phyloP scores from a whole-genome alignment of 2,797 vertebrate genomes.

The Ataeniobius toweri region DNA sequence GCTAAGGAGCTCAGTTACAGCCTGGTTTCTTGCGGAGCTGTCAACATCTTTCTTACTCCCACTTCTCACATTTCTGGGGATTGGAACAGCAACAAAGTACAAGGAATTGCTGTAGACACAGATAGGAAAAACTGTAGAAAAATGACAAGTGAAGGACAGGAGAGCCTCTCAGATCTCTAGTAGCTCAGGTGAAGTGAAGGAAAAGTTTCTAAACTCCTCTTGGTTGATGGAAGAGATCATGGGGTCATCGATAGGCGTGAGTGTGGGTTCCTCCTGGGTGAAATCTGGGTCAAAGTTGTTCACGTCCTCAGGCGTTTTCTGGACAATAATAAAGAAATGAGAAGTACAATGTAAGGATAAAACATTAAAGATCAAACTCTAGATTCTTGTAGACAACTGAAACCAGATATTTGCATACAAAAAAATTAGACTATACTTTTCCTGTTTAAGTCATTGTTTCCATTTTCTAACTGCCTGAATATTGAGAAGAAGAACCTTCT shows the following conservation, averaged over 20 bases:
- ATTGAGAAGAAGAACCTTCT: neutral
- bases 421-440: neutral
- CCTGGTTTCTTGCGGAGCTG: slow-evolving; percentile 15
- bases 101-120: slow-evolving; percentile 14
- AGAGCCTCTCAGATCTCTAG: slow-evolving; percentile 50
- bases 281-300: slow-evolving; percentile 99
- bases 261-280: slow-evolving; percentile 92
- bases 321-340: slow-evolving; percentile 20
- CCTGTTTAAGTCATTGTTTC: neutral
- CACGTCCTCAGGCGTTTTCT: slow-evolving; percentile 96
- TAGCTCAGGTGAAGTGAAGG: slow-evolving; percentile 89
- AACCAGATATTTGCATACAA: too few species aligned
- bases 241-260: slow-evolving; percentile 93
- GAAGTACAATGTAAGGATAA: neutral
- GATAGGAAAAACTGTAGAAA: neutral
- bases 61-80: slow-evolving; percentile 44
- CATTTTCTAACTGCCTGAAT: neutral
- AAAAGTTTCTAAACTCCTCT: slow-evolving; percentile 96
- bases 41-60: slow-evolving; percentile 20
- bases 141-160: slow-evolving; percentile 9
- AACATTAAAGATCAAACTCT: neutral
- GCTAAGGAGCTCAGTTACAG: slow-evolving; percentile 38
- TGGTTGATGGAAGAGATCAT: slow-evolving; percentile 90
- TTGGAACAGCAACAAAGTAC: slow-evolving; percentile 25
- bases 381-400: too few species aligned